Evolutionary conservation across 2,888 invertebrate species (phyloP), one percentile per base, ranked within the genome.

Genomic region (Chalcosyrphus nemorum): DNA sequence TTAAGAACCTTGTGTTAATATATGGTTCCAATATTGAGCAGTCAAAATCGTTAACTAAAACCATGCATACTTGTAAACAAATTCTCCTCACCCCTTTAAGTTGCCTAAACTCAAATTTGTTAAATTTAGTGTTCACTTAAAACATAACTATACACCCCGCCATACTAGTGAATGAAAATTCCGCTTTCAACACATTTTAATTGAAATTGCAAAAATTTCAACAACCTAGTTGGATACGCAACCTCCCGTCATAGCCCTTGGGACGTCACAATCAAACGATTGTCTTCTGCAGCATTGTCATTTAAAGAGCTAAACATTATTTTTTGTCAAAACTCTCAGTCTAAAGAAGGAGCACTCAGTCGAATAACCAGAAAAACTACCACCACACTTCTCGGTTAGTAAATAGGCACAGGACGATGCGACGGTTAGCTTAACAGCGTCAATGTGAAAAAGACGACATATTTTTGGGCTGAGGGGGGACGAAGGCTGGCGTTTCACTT

Each of bases 261-360:
- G 32, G 5, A 21, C n/a, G 38, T 21, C 15, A 52, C 35, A 21
- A 38, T 65, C 56, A 56, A 47, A 21, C 35, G 38, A 38, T 38
- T 71, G 71, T 59, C 59, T 71, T 41, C 27, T 9, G 59, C 71
- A 71, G 71, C 11, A 35, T n/a, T n/a, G 35, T 59, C 47, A 35
- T 38, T 38, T 38, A 27, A 11, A 66, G 35, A 15, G 1, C 15
- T 3, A 27, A 52, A 52, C 24, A 24, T 24, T n/a, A n/a, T n/a
- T n/a, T n/a, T n/a, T 66, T 66, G 35, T n/a, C 1, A 32, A 66
- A 41, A 29, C n/a, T 35, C 19, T 13, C n/a, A n/a, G n/a, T n/a
- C 9, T 13, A 41, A 59, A 57, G 27, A 50, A 50, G 50, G 38
- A 29, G 24, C 61, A 72, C 41, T 52, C 59, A 61, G 41, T 52